Evolutionary conservation across 2,113 vertebrate genomes (phyloP).

Genomic region (Scytalopus superciliaris): DNA sequence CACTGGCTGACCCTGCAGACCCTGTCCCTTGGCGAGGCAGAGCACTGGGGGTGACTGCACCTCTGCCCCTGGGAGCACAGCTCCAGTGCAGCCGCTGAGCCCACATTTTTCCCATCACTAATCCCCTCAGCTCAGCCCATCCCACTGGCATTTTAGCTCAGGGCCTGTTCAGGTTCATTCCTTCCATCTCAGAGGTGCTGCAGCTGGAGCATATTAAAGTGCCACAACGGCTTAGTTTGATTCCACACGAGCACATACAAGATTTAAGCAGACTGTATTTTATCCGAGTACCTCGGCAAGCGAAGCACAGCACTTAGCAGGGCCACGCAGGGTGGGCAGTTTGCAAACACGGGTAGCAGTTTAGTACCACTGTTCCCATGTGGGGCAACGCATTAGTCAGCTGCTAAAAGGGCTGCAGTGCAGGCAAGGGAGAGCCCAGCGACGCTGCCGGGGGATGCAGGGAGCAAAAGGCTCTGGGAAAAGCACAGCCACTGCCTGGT

Average conservation of each 20-base stretch:
- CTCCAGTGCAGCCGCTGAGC: background rate
- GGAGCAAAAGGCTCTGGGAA: background rate
- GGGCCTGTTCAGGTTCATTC: background rate
- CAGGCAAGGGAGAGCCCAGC: background rate
- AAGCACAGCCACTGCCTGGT: background rate
- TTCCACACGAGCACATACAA: background rate
- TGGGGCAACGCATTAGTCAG: background rate
- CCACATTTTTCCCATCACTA: fast-evolving
- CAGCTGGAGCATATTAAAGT: constrained; percentile 20
- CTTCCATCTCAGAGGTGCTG: background rate
- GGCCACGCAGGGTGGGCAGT: background rate
- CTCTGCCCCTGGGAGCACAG: background rate
- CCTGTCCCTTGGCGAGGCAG: background rate
- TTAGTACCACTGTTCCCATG: background rate
- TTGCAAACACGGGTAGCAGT: constrained; percentile 10
- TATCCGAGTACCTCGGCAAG: background rate
- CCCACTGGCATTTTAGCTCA: background rate
- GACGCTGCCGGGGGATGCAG: background rate
- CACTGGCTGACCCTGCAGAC: background rate
- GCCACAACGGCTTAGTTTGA: constrained; percentile 7
- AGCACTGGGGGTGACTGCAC: background rate
- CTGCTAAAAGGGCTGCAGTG: background rate
- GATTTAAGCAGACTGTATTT: constrained; percentile 35
- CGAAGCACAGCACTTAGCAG: background rate
- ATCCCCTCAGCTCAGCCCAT: background rate